Evolutionary conservation across 2,797 vertebrate species (phyloP), one percentile per base, ranked within the genome.

Genomic region (Thaleichthys pacificus): DNA sequence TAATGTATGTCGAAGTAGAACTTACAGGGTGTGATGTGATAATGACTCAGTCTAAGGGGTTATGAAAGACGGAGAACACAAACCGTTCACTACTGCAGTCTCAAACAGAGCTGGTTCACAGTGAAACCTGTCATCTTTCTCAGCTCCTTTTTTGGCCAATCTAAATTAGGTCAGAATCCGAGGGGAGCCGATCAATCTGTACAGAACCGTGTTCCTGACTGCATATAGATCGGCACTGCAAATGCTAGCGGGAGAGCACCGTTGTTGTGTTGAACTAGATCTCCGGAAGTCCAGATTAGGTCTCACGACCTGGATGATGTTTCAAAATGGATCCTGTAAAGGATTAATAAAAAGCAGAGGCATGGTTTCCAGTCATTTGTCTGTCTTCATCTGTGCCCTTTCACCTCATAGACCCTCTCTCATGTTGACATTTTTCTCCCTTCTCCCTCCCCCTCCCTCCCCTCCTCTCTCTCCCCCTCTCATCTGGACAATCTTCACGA

Each of bases 401-500:
- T 65, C 47, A 26, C 32, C 38, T n/a, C 30, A 47, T 15, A 19
- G n/a, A 32, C 26, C 4, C 15, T 22, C 58, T 19, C 19, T 32
- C 58, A 54, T 12, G 7, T 14, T 57, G 28, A 26, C 17, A 2
- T 21, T 35, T 3, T 17, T 26, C n/a, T 21, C 11, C 3, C 9
- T 15, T 28, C 49, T n/a, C 32, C 15, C 65, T 61, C 62, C 61
- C 62, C 3, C 49, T n/a, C 32, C 15, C 65, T 61, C 62, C 61
- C 62, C 3, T 22, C 47, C 30, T 19, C 32, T 12, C 42, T 63
- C 51, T 24, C 11, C 11, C 26, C 2, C 28, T 30, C 61, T 26
- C 61, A 70, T 75, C 61, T 42, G 26, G 28, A 47, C 28, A n/a
- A 62, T 73, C 70, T 61, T 74, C 54, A 69, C 15, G 65, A 21